Evolutionary conservation across 1,140 invertebrate species (phyloP).

Genomic region (Caenorhabditis latens): DNA sequence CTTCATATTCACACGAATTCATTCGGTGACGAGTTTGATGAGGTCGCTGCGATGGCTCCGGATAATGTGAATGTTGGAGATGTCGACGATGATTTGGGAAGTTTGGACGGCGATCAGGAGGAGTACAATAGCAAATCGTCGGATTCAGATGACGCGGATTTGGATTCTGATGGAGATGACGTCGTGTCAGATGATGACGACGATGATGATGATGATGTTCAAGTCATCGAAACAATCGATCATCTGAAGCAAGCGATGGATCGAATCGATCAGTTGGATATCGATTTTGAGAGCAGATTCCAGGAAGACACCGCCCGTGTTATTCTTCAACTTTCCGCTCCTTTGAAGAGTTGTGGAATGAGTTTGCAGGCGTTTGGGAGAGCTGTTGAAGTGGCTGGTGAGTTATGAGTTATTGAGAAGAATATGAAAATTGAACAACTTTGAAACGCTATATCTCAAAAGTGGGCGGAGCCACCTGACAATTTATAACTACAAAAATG

Average conservation of each 20-base stretch:
- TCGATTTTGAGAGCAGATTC: conserved; percentile 35
- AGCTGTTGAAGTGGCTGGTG: conserved; percentile 26
- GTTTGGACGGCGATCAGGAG: conserved; percentile 45
- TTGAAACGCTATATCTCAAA: too few relatives aligned
- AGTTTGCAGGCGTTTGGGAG: neutral
- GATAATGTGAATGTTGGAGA: conserved; percentile 44
- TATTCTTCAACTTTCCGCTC: conserved; percentile 3
- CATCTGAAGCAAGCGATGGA: neutral
- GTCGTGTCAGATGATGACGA: neutral
- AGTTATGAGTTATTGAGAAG: too few relatives aligned
- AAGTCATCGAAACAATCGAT: neutral
- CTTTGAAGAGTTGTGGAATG: neutral
- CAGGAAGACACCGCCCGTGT: conserved; percentile 40
- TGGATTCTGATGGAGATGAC: neutral
- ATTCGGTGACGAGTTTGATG: neutral
- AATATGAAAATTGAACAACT: too few relatives aligned
- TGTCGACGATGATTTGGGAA: conserved; percentile 25
- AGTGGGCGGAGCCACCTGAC: too few relatives aligned
- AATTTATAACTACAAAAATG: too few relatives aligned
- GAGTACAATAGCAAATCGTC: conserved; percentile 44
- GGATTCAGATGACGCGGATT: conserved; percentile 20
- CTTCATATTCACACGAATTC: conserved; percentile 36
- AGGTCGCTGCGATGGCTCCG: neutral
- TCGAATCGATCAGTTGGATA: conserved; percentile 15
- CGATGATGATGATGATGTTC: neutral